Evolutionary conservation across 2,113 vertebrate genomes (phyloP).

Genomic region (Podiceps cristatus): DNA sequence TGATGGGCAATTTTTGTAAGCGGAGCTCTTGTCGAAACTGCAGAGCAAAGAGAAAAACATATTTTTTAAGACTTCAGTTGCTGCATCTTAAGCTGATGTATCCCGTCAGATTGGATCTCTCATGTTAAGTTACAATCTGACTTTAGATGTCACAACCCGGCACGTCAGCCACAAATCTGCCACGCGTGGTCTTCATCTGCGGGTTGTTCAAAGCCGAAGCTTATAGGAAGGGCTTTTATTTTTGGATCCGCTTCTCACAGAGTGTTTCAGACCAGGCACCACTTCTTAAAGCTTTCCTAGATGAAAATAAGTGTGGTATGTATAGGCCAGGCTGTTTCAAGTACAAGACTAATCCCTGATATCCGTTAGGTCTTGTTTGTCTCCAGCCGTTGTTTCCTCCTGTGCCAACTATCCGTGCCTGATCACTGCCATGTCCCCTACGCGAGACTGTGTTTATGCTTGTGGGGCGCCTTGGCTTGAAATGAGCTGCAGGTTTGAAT

Average conservation of each 20-base stretch:
- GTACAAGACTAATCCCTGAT: neutral
- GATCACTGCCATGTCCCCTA: accelerated
- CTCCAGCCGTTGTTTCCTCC: neutral
- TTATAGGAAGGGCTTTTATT: neutral
- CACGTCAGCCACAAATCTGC: neutral
- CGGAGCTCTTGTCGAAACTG: neutral
- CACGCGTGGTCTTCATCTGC: neutral
- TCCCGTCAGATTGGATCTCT: neutral
- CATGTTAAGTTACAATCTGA: neutral
- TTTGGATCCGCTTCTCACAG: neutral
- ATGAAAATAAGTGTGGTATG: accelerated
- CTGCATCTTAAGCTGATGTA: neutral
- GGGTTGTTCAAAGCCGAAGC: neutral
- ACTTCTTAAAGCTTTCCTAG: neutral
- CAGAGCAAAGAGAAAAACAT: neutral
- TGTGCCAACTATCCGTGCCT: neutral
- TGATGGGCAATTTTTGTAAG: neutral
- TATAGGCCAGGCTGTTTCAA: neutral
- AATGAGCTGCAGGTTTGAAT: neutral
- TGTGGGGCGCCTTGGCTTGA: neutral
- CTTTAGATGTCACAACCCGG: conserved; percentile 1
- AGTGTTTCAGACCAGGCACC: neutral
- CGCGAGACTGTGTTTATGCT: accelerated
- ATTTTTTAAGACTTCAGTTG: neutral
- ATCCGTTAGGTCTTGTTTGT: neutral